These are phyloP conservation scores for Heptranchias perlo DNA, from an alignment of 2,113 vertebrate species.

Conservation along the genomic window DNA sequence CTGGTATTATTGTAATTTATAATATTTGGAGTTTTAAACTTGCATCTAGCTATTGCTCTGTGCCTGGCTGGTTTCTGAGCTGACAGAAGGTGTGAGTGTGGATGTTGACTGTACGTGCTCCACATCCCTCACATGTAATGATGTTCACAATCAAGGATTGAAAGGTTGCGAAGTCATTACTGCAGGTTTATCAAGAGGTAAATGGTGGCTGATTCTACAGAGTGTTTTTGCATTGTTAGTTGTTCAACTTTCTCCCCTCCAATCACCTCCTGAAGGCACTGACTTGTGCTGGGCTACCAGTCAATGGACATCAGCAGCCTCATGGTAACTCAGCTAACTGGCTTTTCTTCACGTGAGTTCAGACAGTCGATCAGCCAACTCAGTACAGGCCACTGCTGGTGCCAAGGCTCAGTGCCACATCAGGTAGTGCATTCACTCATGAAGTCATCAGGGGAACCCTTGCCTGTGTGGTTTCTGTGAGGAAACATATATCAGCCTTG, in stretches of 20 bases:
- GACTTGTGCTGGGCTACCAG: too few species aligned
- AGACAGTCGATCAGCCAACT: too few species aligned
- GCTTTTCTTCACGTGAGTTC: too few species aligned
- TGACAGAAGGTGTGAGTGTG: neutral
- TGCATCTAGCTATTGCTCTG: neutral
- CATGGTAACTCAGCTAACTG: too few species aligned
- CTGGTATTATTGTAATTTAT: neutral
- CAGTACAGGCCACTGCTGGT: too few species aligned
- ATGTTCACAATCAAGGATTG: neutral
- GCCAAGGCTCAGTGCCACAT: too few species aligned
- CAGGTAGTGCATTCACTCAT: too few species aligned
- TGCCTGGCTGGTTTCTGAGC: neutral
- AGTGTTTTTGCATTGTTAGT: neutral
- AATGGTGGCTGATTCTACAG: neutral
- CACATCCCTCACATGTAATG: neutral
- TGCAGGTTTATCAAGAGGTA: neutral
- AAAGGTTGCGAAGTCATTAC: neutral
- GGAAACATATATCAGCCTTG: too few species aligned
- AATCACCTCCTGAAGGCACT: neutral
- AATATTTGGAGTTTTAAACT: neutral
- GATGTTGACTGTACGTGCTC: too few species aligned
- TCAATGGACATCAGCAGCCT: too few species aligned
- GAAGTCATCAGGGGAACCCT: too few species aligned
- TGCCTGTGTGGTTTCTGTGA: too few species aligned
- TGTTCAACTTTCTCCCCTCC: neutral